Conservation (phyloP, 2,888 invertebrate genomes). For the Coenonympha arcania region DNA sequence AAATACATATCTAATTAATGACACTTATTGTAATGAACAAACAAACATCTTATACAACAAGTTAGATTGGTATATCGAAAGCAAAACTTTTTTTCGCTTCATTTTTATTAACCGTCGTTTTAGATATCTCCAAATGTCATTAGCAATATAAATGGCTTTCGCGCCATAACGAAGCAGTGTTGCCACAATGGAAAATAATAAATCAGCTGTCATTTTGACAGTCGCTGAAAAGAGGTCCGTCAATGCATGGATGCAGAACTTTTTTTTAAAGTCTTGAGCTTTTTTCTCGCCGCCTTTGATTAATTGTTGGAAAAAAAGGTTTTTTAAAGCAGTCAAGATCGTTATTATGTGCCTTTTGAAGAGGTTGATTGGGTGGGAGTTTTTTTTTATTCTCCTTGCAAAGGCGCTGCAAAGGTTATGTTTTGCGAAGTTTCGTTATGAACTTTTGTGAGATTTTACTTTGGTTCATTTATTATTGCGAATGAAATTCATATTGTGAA, state of each 20-base stretch:
- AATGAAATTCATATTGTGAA: too few species aligned
- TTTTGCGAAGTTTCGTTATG: slow-evolving; percentile 2
- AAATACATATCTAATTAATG: too few species aligned
- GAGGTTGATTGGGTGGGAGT: slow-evolving; percentile 21
- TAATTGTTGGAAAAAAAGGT: slow-evolving; percentile 49
- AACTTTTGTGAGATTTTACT: neutral
- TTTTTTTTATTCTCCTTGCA: slow-evolving; percentile 15
- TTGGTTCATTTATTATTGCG: neutral
- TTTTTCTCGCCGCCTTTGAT: slow-evolving; percentile 50
- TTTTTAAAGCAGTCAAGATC: slow-evolving; percentile 24
- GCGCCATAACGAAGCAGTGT: slow-evolving; percentile 65
- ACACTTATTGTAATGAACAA: too few species aligned
- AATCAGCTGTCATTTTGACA: slow-evolving; percentile 70
- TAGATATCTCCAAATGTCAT: slow-evolving; percentile 65
- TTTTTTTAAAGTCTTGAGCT: slow-evolving; percentile 55
- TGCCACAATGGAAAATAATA: slow-evolving; percentile 68
- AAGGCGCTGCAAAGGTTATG: neutral
- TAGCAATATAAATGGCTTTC: slow-evolving; percentile 65
- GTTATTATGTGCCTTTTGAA: slow-evolving; percentile 23
- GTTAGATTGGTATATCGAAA: slow-evolving; percentile 5
- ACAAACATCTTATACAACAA: too few species aligned
- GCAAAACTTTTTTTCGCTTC: slow-evolving; percentile 36
- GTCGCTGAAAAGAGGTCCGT: slow-evolving; percentile 65
- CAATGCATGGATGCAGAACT: slow-evolving; percentile 69
- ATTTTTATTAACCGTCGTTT: slow-evolving; percentile 52